Conservation (phyloP, 2,113 vertebrate species). For the Heterocephalus glaber region DNA sequence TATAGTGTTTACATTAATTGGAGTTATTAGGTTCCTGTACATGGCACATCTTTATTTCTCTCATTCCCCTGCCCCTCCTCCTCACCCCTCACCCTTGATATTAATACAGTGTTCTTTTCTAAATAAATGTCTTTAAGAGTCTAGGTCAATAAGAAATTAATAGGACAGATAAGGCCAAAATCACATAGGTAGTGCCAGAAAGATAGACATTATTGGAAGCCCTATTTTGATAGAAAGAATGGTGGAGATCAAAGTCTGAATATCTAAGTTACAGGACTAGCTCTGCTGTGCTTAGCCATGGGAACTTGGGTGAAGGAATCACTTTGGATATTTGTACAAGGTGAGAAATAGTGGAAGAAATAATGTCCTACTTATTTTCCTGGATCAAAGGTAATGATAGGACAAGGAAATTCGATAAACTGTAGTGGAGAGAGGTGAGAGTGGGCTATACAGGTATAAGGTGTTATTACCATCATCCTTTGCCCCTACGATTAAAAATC, state of each 20-base stretch:
- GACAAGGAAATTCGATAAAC: background rate
- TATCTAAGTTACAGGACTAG: background rate
- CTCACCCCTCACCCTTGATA: background rate
- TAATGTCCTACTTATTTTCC: background rate
- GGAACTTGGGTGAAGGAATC: background rate
- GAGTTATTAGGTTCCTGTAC: background rate
- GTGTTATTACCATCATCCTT: background rate
- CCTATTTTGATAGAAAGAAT: slow-evolving; percentile 3
- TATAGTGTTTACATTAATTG: background rate
- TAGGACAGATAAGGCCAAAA: background rate
- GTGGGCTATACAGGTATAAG: background rate
- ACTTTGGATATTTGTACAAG: background rate
- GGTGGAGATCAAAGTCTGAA: background rate
- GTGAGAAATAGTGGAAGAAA: background rate
- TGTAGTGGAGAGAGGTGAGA: background rate
- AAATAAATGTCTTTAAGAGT: slow-evolving; percentile 8
- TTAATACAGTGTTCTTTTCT: slow-evolving; percentile 34
- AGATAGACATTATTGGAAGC: background rate
- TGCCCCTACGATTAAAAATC: background rate
- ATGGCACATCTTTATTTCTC: background rate
- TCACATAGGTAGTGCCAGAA: slow-evolving; percentile 2
- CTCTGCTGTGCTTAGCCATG: background rate
- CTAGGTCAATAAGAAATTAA: slow-evolving; percentile 45
- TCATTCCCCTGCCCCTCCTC: background rate
- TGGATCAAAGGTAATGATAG: background rate